Evolutionary conservation across 2,888 invertebrate genomes (phyloP), one percentile per base, ranked within the genome.

Genomic region (Mythimna lalbum): DNA sequence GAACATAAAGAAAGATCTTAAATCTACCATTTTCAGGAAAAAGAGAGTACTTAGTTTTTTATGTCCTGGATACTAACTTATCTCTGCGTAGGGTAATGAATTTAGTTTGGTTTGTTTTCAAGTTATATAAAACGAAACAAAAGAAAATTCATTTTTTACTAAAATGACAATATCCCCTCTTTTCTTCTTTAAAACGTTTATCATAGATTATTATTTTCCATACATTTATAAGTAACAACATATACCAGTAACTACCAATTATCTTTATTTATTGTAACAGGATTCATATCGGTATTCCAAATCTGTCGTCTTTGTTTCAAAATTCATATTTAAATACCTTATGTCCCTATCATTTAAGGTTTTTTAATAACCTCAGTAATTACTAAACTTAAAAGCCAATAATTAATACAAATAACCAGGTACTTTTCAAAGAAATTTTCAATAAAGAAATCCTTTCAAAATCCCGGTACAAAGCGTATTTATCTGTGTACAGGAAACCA

Each of bases 401-500:
- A 57, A 65, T 65, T 55, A 70, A 63, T 39, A 53, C 4, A 64
- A 53, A 63, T 31, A 23, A 36, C 7, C 19, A 56, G 14, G 9
- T 47, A 52, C 31, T 36, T 56, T 72, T 43, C 50, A 59, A 64
- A 64, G 36, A 53, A 65, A 33, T 47, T 21, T 47, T 56, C 0
- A 69, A 76, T 60, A 80, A 66, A 81, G 63, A 47, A 43, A 43
- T 31, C 52, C 27, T 73, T 82, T 79, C 39, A 63, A 82, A 74
- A 78, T 73, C 68, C 52, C 31, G 36, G 64, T 50, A 72, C 76
- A 72, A 74, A 66, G 71, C 66, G 65, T 78, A 72, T 72, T 70
- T 74, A 79, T 72, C 60, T 68, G 72, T 57, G 71, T 77, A 87
- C 86, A 86, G 87, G 85, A 91, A 91, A 92, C 91, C 91, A 78